These are phyloP conservation scores for Arctocebus calabarensis DNA, from an alignment of 2,797 vertebrate genomes.

Conservation along the genomic window DNA sequence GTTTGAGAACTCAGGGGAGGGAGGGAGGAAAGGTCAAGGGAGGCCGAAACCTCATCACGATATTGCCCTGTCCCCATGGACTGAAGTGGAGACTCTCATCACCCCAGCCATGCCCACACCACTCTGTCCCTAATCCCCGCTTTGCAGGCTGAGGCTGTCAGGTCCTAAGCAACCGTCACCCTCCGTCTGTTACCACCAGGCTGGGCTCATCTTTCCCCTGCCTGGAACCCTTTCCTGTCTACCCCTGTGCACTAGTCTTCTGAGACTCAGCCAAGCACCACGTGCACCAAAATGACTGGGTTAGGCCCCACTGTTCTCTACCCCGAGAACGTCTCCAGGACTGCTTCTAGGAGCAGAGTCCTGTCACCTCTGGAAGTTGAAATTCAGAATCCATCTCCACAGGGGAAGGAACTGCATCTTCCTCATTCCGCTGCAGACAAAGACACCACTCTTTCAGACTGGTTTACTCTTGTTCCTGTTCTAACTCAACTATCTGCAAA, in stretches of 20 bases:
- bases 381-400: not conserved
- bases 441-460: not conserved
- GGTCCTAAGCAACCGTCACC: rapidly evolving
- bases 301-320: not conserved
- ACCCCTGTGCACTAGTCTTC: not conserved
- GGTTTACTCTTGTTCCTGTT: not conserved
- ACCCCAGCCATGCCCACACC: not conserved
- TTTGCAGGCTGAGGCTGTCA: not conserved
- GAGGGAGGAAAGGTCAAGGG: not conserved
- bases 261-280: not conserved
- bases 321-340: rapidly evolving
- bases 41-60: rapidly evolving
- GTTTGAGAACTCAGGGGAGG: not conserved
- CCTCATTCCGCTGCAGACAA: not conserved
- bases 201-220: not conserved
- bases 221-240: not conserved
- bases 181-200: not conserved
- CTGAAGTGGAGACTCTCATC: not conserved
- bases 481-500: not conserved
- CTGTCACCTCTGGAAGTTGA: not conserved
- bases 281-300: rapidly evolving
- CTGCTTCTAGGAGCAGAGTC: not conserved
- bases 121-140: not conserved
- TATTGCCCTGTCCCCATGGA: rapidly evolving
- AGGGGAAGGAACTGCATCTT: not conserved